These are phyloP conservation scores for Lutjanus argentimaculatus DNA, from an alignment of 2,797 vertebrate genomes.

Conservation along the genomic window DNA sequence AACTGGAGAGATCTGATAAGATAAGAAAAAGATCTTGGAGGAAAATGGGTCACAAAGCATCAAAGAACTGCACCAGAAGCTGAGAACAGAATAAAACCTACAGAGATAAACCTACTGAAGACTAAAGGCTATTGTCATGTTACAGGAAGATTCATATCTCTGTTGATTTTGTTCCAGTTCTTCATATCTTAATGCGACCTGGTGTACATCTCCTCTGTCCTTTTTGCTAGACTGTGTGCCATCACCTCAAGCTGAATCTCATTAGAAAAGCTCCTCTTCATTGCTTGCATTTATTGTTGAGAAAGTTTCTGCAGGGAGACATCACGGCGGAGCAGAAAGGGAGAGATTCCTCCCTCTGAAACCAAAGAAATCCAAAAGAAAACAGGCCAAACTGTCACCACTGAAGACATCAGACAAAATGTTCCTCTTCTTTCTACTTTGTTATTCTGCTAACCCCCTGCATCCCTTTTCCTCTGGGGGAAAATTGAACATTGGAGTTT, in stretches of 20 bases:
- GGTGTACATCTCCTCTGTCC: neutral
- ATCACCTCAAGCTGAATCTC: neutral
- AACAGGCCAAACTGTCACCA: slow-evolving; percentile 53
- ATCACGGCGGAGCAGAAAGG: neutral
- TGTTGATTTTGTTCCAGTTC: neutral
- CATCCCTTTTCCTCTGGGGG: neutral
- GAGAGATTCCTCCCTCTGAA: slow-evolving; percentile 37
- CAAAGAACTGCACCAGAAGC: slow-evolving; percentile 3
- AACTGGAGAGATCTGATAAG: slow-evolving; percentile 14
- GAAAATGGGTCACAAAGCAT: slow-evolving; percentile 37
- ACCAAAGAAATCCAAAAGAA: slow-evolving; percentile 26
- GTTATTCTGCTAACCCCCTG: slow-evolving; percentile 41
- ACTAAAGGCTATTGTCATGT: slow-evolving; percentile 26
- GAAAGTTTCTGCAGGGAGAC: slow-evolving; percentile 20
- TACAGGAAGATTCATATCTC: slow-evolving; percentile 1
- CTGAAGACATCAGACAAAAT: slow-evolving; percentile 52
- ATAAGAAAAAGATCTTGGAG: slow-evolving; percentile 7
- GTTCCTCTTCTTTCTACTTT: slow-evolving; percentile 44
- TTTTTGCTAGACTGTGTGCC: neutral
- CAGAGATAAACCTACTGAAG: neutral
- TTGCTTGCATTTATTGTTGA: neutral
- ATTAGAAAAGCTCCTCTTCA: slow-evolving; percentile 10
- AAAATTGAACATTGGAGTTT: slow-evolving; percentile 2
- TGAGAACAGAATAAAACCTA: neutral
- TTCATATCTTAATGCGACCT: neutral